phyloP scores from a whole-genome alignment of 2,888 invertebrate genomes.

The Lysandra coridon region DNA sequence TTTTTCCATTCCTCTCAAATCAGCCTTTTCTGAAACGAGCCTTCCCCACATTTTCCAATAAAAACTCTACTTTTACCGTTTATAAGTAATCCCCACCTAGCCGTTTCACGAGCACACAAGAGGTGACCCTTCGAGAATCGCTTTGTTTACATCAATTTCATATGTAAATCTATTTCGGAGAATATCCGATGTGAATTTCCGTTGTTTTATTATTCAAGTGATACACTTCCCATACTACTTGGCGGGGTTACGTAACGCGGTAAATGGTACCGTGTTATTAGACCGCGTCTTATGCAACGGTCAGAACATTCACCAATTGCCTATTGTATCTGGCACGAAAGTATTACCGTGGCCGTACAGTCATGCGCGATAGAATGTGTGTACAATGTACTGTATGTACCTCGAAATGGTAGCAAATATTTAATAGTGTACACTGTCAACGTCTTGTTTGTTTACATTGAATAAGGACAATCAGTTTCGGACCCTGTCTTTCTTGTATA shows the following conservation, averaged over 20 bases:
- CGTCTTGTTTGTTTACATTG: no score
- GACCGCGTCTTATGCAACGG: neutral
- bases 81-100: neutral
- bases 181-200: conserved; percentile 14
- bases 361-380: neutral
- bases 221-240: neutral
- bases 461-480: no score
- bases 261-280: neutral
- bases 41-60: neutral
- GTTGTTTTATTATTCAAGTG: conserved; percentile 18
- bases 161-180: neutral
- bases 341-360: neutral
- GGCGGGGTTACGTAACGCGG: neutral
- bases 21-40: neutral
- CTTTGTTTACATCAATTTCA: neutral
- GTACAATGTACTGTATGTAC: neutral
- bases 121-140: neutral
- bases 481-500: no score
- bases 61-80: neutral
- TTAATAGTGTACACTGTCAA: no score
- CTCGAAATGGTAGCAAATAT: no score
- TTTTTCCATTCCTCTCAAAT: neutral
- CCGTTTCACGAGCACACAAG: neutral
- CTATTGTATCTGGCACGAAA: conserved; percentile 5
- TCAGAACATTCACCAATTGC: conserved; percentile 11